Evolutionary conservation across 1,140 invertebrate species (phyloP).

Genomic region (Trichoplusia ni): DNA sequence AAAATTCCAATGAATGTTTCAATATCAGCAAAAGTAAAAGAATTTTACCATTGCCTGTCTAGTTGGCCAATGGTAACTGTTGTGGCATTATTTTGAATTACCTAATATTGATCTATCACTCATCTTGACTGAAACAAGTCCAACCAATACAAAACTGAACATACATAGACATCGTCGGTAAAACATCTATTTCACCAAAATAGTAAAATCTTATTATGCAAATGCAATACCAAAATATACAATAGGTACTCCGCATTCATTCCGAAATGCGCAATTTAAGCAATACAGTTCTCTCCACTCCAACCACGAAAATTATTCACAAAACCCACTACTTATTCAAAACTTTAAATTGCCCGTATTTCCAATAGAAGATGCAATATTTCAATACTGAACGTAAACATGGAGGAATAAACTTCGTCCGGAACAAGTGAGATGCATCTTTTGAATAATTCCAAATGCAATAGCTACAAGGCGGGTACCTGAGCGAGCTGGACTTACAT

Average conservation of each 20-base stretch:
- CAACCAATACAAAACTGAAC: too few relatives aligned
- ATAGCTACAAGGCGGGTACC: slow-evolving; percentile 3
- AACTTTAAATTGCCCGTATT: slow-evolving; percentile 19
- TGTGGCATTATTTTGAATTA: too few relatives aligned
- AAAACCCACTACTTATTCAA: slow-evolving; percentile 11
- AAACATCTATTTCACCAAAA: too few relatives aligned
- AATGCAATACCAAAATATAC: too few relatives aligned
- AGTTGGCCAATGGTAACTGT: too few relatives aligned
- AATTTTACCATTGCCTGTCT: too few relatives aligned
- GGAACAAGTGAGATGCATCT: not conserved
- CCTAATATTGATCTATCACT: too few relatives aligned
- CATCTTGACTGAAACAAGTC: too few relatives aligned
- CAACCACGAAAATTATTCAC: slow-evolving; percentile 3
- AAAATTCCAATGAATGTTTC: too few relatives aligned
- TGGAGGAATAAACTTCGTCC: slow-evolving; percentile 5
- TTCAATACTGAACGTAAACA: not conserved
- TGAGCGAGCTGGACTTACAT: slow-evolving; percentile 8
- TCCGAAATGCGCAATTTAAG: slow-evolving; percentile 1
- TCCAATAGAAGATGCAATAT: slow-evolving; percentile 16
- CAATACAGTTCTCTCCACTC: not conserved
- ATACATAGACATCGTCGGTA: too few relatives aligned
- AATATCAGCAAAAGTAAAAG: too few relatives aligned
- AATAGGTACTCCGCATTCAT: not conserved
- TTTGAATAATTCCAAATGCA: slow-evolving; percentile 12
- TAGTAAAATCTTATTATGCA: too few relatives aligned